Conservation (phyloP, 2,888 invertebrate species). For the Ormyrus labotus region DNA sequence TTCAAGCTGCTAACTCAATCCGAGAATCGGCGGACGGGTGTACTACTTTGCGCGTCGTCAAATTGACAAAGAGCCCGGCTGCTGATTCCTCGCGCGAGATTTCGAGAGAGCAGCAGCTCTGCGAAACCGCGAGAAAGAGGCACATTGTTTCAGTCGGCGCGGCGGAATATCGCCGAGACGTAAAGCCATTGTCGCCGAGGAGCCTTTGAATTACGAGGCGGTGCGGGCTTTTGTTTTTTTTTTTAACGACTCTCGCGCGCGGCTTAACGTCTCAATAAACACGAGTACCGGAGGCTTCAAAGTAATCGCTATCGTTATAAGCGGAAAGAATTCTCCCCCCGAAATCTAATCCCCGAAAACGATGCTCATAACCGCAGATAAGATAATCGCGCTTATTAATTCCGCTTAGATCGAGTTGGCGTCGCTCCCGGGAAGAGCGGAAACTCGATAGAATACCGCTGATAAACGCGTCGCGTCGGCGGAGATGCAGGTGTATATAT, state of each 20-base stretch:
- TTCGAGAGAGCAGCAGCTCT: slow-evolving; percentile 11
- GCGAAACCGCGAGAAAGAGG: slow-evolving; percentile 17
- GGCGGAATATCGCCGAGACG: slow-evolving; percentile 19
- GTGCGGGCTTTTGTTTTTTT: background rate
- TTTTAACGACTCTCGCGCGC: slow-evolving; percentile 1
- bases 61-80: too few species aligned
- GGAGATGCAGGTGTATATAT: background rate
- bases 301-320: too few species aligned
- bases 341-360: too few species aligned
- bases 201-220: slow-evolving; percentile 34
- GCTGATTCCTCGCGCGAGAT: too few species aligned
- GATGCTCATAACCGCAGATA: background rate
- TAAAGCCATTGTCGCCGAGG: slow-evolving; percentile 44
- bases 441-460: slow-evolving; percentile 34
- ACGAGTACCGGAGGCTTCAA: too few species aligned
- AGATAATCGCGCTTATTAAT: slow-evolving; percentile 46
- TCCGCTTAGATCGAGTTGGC: slow-evolving; percentile 32
- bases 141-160: slow-evolving; percentile 16
- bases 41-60: too few species aligned
- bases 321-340: too few species aligned
- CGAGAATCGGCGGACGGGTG: too few species aligned
- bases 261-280: too few species aligned
- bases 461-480: slow-evolving; percentile 15
- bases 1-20: background rate
- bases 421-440: slow-evolving; percentile 47